Evolutionary conservation across 2,113 vertebrate species (phyloP), one percentile per base, ranked within the genome.

Genomic region (Brevimyrus niger): DNA sequence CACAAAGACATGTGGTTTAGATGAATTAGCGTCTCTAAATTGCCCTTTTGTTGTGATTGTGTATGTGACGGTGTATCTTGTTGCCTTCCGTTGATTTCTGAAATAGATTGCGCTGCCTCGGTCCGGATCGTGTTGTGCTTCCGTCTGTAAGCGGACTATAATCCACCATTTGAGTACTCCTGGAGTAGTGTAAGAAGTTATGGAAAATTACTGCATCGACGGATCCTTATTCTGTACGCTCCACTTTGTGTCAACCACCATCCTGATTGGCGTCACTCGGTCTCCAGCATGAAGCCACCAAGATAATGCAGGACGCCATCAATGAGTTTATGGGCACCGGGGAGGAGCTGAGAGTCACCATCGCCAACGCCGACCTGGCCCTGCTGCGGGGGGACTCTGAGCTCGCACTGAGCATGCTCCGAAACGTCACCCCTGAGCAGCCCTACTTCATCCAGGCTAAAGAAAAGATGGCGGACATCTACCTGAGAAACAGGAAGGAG

Each of bases 301-400:
- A 99, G 94, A 95, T 98, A 91, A 97, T 99, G 94, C 98, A 99
- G 93, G 98, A 99, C 0, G 97, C 98, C 86, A 98, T 99, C 92
- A 98, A 97, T 90, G 98, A 99, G 94, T 99, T 99, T 93, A 97
- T 97, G 0, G 98, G 98, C 90, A 98, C 98, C 0, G 93, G 97
- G 0, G 98, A 99, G 94, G 98, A 99, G 58, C 88, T 98, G 0
- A 96, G 98, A 35, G 96, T 99, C 80, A 96, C 97, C 82, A 97
- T 99, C 90, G 97, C 97, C 88, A 98, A 98, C 4, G 96, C 98
- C 2, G 98, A 99, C 93, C 94, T 99, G 61, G 96, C 97, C 42
- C 93, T 99, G 94, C 92, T 96, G 82, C 96, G 97, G 13, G 98
- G 97, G 38, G 97, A 99, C 91, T 93, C 96, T 0, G 97, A 99